phyloP scores from a whole-genome alignment of 2,113 vertebrate species.

The Otus sunia region DNA sequence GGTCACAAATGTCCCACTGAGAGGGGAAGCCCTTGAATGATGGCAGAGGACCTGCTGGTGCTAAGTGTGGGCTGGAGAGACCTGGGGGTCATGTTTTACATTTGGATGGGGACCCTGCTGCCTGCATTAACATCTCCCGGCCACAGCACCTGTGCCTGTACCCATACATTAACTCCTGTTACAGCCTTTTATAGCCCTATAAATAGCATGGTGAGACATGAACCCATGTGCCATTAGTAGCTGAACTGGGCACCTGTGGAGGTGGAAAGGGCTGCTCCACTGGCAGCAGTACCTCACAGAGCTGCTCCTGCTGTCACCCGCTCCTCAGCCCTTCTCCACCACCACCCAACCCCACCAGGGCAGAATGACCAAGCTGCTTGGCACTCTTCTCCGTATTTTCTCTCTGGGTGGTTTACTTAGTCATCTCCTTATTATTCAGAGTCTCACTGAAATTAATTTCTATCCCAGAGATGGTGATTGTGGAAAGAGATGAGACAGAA shows the following conservation, averaged over 20 bases:
- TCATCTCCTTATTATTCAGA: background rate
- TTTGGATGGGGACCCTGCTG: background rate
- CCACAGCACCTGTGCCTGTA: background rate
- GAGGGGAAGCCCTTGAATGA: background rate
- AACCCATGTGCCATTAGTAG: background rate
- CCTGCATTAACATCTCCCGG: conserved; percentile 11
- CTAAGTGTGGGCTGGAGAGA: background rate
- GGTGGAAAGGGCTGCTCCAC: background rate
- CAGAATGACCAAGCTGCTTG: background rate
- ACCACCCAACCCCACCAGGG: background rate
- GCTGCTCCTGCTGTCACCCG: background rate
- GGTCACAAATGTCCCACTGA: background rate
- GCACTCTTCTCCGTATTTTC: background rate
- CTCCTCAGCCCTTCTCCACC: background rate
- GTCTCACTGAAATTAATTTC: background rate
- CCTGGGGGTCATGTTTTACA: conserved; percentile 60
- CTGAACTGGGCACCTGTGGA: background rate
- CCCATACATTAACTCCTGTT: conserved; percentile 43
- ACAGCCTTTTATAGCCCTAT: conserved; percentile 26
- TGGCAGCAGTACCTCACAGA: rapidly evolving
- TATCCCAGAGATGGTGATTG: background rate
- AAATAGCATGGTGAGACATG: background rate
- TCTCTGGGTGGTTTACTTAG: background rate
- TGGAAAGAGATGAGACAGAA: conserved; percentile 47
- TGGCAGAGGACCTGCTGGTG: background rate